Evolutionary conservation across 1,140 invertebrate genomes (phyloP).

Genomic region (Ericerus pela): DNA sequence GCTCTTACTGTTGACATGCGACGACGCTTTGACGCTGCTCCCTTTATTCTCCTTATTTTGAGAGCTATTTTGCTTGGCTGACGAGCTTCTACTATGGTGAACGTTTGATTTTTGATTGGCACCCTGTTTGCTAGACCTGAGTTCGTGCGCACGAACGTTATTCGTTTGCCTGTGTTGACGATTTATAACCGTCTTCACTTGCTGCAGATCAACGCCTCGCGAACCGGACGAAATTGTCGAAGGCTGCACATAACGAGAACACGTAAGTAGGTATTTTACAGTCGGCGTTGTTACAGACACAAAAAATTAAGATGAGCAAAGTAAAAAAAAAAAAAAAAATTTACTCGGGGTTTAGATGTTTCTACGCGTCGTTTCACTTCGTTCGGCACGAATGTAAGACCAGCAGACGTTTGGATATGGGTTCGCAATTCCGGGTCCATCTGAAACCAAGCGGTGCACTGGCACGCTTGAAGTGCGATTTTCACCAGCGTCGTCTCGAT

Average conservation of each 20-base stretch:
- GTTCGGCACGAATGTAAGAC: not conserved
- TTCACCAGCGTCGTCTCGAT: not conserved
- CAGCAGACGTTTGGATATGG: slow-evolving; percentile 3
- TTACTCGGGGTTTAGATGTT: not conserved
- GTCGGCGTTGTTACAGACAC: not conserved
- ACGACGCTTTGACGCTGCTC: not conserved
- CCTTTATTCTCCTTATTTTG: not conserved
- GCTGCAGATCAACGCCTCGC: not conserved
- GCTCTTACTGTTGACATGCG: not conserved
- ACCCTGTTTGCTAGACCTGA: not conserved
- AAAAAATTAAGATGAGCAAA: too few species aligned
- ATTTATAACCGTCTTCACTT: not conserved
- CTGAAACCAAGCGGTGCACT: slow-evolving; percentile 1
- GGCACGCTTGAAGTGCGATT: not conserved
- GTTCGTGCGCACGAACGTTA: not conserved
- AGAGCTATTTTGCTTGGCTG: not conserved
- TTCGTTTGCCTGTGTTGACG: not conserved
- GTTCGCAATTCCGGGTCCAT: not conserved
- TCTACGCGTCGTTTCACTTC: not conserved
- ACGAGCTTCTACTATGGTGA: not conserved
- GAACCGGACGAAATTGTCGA: not conserved
- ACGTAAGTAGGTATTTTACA: not conserved
- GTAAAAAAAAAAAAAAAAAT: too few species aligned
- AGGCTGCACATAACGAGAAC: too few species aligned
- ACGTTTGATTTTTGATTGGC: not conserved